Evolutionary conservation across 2,888 invertebrate species (phyloP).

Genomic region (Polydrusus pterygomalis): DNA sequence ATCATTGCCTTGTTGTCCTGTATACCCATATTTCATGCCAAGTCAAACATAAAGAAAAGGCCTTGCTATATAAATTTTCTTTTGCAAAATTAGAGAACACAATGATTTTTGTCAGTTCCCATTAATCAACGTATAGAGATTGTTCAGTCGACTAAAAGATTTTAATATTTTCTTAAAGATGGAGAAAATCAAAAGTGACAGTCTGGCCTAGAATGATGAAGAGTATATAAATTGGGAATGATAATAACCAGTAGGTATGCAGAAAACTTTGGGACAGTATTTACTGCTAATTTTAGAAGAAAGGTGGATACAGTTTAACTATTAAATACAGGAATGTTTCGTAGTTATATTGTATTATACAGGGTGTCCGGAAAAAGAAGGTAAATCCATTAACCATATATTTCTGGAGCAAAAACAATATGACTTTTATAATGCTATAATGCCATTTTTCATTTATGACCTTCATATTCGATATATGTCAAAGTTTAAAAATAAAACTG

Average conservation of each 20-base stretch:
- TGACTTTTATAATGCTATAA: no score
- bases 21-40: constrained; percentile 11
- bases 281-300: no score
- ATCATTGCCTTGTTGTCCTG: constrained; percentile 10
- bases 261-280: background rate
- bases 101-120: constrained; percentile 10
- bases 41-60: constrained; percentile 19
- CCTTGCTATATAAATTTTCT: constrained; percentile 12
- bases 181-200: background rate
- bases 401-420: no score
- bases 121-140: constrained; percentile 8
- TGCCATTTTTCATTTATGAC: no score
- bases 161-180: constrained; percentile 4
- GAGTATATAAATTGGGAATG: background rate
- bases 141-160: constrained; percentile 3
- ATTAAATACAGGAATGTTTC: no score
- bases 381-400: no score
- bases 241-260: background rate
- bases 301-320: no score
- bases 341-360: no score
- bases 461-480: no score
- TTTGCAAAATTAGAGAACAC: constrained; percentile 12
- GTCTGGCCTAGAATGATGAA: background rate
- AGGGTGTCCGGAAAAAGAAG: no score
- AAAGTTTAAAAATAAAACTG: no score